Evolutionary conservation across 2,888 invertebrate species (phyloP).

Genomic region (Drosophila nr. perissopoda): DNA sequence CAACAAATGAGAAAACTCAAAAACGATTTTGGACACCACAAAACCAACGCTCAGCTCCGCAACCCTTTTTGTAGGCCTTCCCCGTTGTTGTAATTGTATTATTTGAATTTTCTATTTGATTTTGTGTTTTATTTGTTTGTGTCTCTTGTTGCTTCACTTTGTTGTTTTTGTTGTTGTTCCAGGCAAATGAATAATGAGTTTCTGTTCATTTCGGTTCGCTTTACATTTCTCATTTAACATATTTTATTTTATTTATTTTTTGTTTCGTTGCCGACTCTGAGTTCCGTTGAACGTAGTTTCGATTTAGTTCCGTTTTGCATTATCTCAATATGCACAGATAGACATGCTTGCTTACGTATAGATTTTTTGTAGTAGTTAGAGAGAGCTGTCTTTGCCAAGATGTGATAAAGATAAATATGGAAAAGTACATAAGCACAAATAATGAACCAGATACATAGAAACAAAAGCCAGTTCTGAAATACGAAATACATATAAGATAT

Average conservation of each 20-base stretch:
- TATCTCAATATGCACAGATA: slow-evolving; percentile 18
- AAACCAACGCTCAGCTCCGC: slow-evolving; percentile 34
- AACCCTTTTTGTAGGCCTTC: slow-evolving; percentile 1
- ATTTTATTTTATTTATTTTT: slow-evolving; percentile 8
- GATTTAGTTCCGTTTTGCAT: slow-evolving; percentile 27
- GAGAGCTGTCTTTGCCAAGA: slow-evolving; percentile 43
- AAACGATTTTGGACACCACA: slow-evolving; percentile 76
- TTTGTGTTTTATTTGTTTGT: slow-evolving; percentile 39
- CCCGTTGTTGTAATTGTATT: slow-evolving; percentile 51
- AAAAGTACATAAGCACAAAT: slow-evolving; percentile 37
- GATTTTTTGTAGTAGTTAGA: slow-evolving; percentile 3
- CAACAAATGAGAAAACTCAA: slow-evolving; percentile 69
- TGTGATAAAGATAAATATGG: slow-evolving; percentile 48
- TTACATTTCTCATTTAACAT: slow-evolving; percentile 17
- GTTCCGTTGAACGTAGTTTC: slow-evolving; percentile 6
- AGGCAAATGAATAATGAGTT: slow-evolving; percentile 78
- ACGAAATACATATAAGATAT: background rate
- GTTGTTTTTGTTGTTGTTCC: slow-evolving; percentile 8
- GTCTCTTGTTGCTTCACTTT: slow-evolving; percentile 16
- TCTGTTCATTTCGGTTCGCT: slow-evolving; percentile 51
- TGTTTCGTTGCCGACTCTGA: background rate
- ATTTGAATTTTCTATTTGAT: slow-evolving; percentile 77
- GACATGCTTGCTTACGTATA: background rate
- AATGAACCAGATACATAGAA: slow-evolving; percentile 1
- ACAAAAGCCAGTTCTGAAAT: background rate